Evolutionary conservation across 2,797 vertebrate species (phyloP), one percentile per base, ranked within the genome.

Genomic region (Capromys pilorides): DNA sequence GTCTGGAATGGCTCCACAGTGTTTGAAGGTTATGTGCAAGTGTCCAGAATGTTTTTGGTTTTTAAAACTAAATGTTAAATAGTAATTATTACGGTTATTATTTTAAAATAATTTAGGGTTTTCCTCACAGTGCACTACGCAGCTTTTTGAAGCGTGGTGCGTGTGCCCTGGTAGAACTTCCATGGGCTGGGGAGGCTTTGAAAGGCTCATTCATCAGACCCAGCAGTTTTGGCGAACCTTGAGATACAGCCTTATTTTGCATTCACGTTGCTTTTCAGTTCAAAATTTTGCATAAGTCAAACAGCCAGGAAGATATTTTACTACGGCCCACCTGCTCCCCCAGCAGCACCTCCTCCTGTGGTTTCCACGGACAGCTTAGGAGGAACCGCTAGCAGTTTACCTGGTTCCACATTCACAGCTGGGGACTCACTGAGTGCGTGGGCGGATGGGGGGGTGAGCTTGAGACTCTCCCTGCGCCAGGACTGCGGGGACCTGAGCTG

Each of bases 211-310:
- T 96, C 89, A 95, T 97, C 96, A 96, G 90, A 96, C 89, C 73
- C 94, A 88, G 95, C 91, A 96, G 93, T 88, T 96, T 96, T 96
- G 97, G 96, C 94, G 96, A 96, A 96, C 81, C 81, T 84, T 94
- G 87, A 95, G 93, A 86, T 78, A 78, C 92, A 91, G 95, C 93
- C 96, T 95, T 95, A 96, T 96, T 97, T 96, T 94, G 94, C 81
- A 93, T 94, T 94, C 81, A 88, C 77, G 92, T 80, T 96, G 91
- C 91, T 96, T 96, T 95, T 96, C 94, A 41, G 39, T 90, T 93
- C 96, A 86, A 90, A 86, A 90, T 93, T 96, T 96, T 96, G 91
- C 89, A 69, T 69, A 94, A 92, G 92, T 94, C 90, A 95, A 97
- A 64, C 71, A 95, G 41, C 81, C 95, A 86, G 93, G 91, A 91